Evolutionary conservation across 2,888 invertebrate species (phyloP).

Genomic region (Cosmia trapezina): DNA sequence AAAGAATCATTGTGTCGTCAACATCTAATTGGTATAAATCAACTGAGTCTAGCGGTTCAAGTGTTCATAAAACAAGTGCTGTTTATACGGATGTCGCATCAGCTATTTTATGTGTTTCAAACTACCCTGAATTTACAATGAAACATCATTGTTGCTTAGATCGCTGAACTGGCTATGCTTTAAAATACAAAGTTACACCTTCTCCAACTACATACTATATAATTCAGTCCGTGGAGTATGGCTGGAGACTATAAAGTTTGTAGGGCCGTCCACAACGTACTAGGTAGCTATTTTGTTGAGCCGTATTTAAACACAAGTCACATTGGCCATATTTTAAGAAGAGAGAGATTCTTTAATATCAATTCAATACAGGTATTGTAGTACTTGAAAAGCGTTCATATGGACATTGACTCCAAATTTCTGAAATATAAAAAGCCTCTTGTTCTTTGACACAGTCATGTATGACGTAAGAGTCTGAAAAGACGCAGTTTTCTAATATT

Average conservation of each 20-base stretch:
- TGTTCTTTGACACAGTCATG: no score
- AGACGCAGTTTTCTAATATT: no score
- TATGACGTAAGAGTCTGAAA: no score
- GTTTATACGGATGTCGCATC: constrained; percentile 2
- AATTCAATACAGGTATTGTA: constrained; percentile 1
- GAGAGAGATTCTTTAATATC: not conserved
- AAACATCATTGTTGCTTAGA: constrained; percentile 30
- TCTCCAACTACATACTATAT: constrained; percentile 22
- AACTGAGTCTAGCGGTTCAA: not conserved
- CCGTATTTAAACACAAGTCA: not conserved
- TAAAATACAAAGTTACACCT: constrained; percentile 7
- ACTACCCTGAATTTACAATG: not conserved
- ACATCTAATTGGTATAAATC: not conserved
- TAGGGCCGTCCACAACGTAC: constrained; percentile 9
- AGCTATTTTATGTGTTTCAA: constrained; percentile 19
- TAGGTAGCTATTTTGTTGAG: not conserved
- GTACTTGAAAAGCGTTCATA: not conserved
- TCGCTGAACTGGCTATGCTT: not conserved
- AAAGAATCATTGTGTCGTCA: not conserved
- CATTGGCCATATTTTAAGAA: not conserved
- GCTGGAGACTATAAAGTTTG: constrained; percentile 3
- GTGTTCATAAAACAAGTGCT: constrained; percentile 4
- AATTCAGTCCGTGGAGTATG: not conserved
- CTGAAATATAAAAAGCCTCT: not conserved
- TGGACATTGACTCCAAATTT: not conserved